Evolutionary conservation across 2,797 vertebrate species (phyloP).

Genomic region (Trichosurus vulpecula): DNA sequence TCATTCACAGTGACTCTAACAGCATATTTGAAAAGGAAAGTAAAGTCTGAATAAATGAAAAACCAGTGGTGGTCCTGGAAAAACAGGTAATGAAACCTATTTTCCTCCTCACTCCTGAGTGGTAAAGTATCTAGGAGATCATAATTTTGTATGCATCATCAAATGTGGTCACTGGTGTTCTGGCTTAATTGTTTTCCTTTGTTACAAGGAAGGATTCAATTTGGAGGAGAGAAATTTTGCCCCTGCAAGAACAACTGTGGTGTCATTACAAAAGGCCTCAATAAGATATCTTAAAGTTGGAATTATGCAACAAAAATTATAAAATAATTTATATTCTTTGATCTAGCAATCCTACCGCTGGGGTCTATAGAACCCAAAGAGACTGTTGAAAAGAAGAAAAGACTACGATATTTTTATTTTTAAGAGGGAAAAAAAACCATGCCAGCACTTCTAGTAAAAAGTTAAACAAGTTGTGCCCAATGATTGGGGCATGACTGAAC

Average conservation of each 20-base stretch:
- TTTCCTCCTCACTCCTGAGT: background rate
- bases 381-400: background rate
- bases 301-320: background rate
- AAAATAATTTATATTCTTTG: background rate
- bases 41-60: background rate
- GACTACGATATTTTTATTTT: background rate
- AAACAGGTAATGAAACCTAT: background rate
- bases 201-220: background rate
- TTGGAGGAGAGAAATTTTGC: background rate
- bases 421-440: background rate
- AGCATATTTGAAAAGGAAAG: background rate
- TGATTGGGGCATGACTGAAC: background rate
- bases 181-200: background rate
- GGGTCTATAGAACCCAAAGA: background rate
- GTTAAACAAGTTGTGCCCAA: background rate
- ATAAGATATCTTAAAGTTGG: background rate
- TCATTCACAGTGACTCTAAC: background rate
- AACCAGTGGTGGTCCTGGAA: background rate
- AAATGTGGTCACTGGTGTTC: background rate
- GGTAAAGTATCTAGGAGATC: background rate
- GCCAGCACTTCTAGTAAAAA: background rate
- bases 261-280: background rate
- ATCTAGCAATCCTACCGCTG: too few species aligned
- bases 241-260: background rate
- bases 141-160: background rate